Conservation (phyloP, 1,140 invertebrate species). For the Euura lappo region DNA sequence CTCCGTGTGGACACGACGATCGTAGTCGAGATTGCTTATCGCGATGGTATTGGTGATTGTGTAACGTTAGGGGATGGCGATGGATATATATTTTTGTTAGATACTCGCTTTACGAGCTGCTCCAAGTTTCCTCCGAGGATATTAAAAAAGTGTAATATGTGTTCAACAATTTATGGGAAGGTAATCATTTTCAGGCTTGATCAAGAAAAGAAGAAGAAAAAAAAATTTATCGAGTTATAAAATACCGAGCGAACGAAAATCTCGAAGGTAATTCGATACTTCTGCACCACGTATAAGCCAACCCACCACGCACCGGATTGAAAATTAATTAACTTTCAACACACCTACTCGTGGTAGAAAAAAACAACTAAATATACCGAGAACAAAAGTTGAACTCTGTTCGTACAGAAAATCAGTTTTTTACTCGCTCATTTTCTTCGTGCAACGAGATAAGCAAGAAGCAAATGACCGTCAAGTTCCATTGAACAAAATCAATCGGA, state of each 20-base stretch:
- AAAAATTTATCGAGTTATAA: not conserved
- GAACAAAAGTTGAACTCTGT: too few species aligned
- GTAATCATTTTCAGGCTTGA: conserved; percentile 30
- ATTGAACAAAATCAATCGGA: too few species aligned
- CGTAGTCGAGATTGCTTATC: not conserved
- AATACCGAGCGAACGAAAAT: not conserved
- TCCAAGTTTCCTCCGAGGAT: not conserved
- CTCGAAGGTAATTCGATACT: not conserved
- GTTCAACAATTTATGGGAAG: conserved; percentile 37
- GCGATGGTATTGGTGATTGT: not conserved
- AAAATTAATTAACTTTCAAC: conserved; percentile 7
- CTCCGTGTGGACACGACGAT: not conserved
- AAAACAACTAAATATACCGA: not conserved
- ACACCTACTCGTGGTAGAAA: not conserved
- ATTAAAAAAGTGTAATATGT: conserved; percentile 37
- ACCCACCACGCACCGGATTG: not conserved
- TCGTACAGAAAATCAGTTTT: too few species aligned
- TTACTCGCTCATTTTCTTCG: too few species aligned
- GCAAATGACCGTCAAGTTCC: too few species aligned
- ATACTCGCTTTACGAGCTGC: conserved; percentile 38
- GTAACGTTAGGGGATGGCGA: not conserved
- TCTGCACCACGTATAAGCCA: not conserved
- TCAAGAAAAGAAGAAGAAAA: not conserved
- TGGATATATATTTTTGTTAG: conserved; percentile 23
- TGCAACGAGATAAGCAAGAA: too few species aligned